Evolutionary conservation across 2,888 invertebrate species (phyloP).

Genomic region (Microdon myrmicae): DNA sequence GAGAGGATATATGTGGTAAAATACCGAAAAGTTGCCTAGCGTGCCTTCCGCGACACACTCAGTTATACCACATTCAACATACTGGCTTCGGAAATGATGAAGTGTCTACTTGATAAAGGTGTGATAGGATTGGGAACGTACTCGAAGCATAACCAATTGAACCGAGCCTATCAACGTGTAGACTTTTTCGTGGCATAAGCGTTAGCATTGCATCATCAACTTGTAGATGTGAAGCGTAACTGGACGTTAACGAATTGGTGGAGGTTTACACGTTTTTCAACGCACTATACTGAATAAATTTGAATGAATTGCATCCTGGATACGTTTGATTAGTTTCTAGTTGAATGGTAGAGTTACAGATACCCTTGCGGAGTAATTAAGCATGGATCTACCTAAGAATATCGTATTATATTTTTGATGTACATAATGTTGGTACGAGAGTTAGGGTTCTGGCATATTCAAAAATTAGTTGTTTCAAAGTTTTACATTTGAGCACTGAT

Average conservation of each 20-base stretch:
- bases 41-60: constrained; percentile 3
- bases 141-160: constrained; percentile 49
- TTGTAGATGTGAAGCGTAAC: constrained; percentile 24
- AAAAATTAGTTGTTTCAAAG: too few relatives aligned
- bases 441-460: too few relatives aligned
- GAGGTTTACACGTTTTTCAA: constrained; percentile 47
- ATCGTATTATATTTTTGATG: not conserved
- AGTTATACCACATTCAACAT: constrained; percentile 2
- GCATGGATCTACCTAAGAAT: not conserved
- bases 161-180: constrained; percentile 50
- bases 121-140: constrained; percentile 19
- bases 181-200: constrained; percentile 37
- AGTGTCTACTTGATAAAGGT: constrained; percentile 7
- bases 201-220: constrained; percentile 43
- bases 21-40: constrained; percentile 51
- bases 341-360: not conserved
- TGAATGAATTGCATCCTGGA: constrained; percentile 53
- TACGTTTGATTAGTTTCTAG: too few relatives aligned
- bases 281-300: constrained; percentile 53
- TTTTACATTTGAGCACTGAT: too few relatives aligned
- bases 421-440: too few relatives aligned
- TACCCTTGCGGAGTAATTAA: not conserved
- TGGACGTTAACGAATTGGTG: constrained; percentile 41
- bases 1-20: constrained; percentile 46
- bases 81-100: constrained; percentile 32